These are phyloP conservation scores for Prosopocoilus inquinatus DNA, from an alignment of 2,888 invertebrate genomes.

Conservation along the genomic window DNA sequence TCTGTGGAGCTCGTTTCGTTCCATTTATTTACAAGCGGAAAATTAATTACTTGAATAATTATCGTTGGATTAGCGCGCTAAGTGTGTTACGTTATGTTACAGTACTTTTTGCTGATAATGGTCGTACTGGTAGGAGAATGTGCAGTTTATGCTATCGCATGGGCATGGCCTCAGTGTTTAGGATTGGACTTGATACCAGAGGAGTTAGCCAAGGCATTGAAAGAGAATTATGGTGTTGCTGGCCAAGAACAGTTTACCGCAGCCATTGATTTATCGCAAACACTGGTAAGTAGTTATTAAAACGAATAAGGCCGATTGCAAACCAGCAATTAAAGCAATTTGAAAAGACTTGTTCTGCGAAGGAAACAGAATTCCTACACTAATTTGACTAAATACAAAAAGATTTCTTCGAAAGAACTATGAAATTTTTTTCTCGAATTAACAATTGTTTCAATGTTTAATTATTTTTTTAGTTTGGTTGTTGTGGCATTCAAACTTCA, in stretches of 20 bases:
- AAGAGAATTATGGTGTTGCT: constrained; percentile 74
- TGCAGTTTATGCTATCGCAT: constrained; percentile 67
- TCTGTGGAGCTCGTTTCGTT: no score
- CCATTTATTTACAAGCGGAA: no score
- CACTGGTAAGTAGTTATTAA: constrained; percentile 45
- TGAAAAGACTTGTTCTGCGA: no score
- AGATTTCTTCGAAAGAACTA: background rate
- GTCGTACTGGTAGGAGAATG: constrained; percentile 68
- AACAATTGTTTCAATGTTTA: background rate
- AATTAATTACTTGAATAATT: no score
- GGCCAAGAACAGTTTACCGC: constrained; percentile 75
- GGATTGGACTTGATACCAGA: constrained; percentile 68
- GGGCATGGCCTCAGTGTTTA: constrained; percentile 75
- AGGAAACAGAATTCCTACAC: no score
- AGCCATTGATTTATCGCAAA: constrained; percentile 77
- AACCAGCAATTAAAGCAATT: no score
- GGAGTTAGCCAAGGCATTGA: constrained; percentile 68
- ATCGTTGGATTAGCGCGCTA: background rate
- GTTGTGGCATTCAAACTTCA: constrained; percentile 77
- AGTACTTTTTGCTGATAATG: constrained; percentile 72
- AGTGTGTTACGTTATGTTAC: constrained; percentile 35
- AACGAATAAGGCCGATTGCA: background rate
- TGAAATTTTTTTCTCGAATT: background rate
- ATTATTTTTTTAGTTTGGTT: constrained; percentile 61
- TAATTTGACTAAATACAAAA: no score